These are phyloP conservation scores for Clavelina lepadiformis DNA, from an alignment of 23 tunicate species.

Conservation along the genomic window DNA sequence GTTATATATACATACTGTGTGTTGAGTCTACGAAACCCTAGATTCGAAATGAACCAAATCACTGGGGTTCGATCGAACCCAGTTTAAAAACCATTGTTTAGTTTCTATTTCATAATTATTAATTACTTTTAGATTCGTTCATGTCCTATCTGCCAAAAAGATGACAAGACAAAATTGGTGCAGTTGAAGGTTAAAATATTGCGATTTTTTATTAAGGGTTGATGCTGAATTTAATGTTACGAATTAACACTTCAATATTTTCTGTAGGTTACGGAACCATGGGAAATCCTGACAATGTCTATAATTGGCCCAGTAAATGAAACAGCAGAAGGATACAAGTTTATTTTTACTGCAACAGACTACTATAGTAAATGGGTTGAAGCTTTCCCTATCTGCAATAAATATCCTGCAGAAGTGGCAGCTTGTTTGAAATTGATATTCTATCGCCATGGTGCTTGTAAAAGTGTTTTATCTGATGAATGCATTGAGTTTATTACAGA, in stretches of 20 bases:
- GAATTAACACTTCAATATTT: background rate
- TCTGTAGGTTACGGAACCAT: conserved; percentile 42
- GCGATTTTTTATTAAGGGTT: background rate
- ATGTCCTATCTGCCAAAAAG: conserved; percentile 45
- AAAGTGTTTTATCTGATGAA: conserved; percentile 53
- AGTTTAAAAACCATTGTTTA: no score
- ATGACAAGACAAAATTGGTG: conserved; percentile 27
- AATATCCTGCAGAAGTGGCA: conserved; percentile 59
- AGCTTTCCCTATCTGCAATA: conserved; percentile 64
- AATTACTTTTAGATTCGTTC: conserved; percentile 28
- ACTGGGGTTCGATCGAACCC: no score
- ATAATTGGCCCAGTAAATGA: conserved; percentile 59
- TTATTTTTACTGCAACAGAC: conserved; percentile 52
- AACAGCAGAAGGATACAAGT: conserved; percentile 59
- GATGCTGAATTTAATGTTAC: background rate
- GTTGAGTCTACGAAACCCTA: no score
- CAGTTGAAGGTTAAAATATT: conserved; percentile 26
- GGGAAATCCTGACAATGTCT: conserved; percentile 50
- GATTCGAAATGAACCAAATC: no score
- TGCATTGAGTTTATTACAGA: conserved; percentile 19
- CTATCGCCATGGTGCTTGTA: conserved; percentile 65
- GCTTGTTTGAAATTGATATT: conserved; percentile 52
- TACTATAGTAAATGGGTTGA: conserved; percentile 66
- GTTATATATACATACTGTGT: no score
- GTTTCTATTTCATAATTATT: no score